Conservation (phyloP, 1,140 invertebrate species). For the Trichonephila clavata region DNA sequence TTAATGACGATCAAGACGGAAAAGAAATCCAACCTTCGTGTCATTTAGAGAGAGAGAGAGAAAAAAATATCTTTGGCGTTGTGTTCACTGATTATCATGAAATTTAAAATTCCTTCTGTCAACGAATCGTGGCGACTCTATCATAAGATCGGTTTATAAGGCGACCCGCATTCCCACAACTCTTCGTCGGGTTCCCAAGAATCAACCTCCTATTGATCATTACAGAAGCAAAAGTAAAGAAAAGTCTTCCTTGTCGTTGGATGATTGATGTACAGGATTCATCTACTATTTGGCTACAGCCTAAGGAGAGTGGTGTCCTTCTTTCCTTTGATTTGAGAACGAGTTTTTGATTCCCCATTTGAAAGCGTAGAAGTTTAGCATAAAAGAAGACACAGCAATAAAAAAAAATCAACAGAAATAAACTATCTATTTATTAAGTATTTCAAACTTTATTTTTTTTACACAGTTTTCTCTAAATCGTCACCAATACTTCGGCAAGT, state of each 20-base stretch:
- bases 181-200: background rate
- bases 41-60: background rate
- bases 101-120: background rate
- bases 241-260: conserved; percentile 26
- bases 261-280: conserved; percentile 32
- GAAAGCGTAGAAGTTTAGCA: conserved; percentile 19
- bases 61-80: background rate
- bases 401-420: background rate
- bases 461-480: background rate
- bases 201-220: conserved; percentile 5
- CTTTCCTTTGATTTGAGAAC: background rate
- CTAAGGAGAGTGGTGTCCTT: background rate
- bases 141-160: background rate
- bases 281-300: conserved; percentile 27
- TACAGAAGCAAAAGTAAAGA: background rate
- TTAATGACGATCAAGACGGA: background rate
- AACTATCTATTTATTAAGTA: background rate
- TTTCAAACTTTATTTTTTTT: background rate
- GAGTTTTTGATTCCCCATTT: background rate
- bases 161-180: background rate
- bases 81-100: background rate
- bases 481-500: background rate
- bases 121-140: background rate
- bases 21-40: background rate
- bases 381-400: background rate